Evolutionary conservation across 2,797 vertebrate genomes (phyloP).

Genomic region (Cirrhinus mrigala): DNA sequence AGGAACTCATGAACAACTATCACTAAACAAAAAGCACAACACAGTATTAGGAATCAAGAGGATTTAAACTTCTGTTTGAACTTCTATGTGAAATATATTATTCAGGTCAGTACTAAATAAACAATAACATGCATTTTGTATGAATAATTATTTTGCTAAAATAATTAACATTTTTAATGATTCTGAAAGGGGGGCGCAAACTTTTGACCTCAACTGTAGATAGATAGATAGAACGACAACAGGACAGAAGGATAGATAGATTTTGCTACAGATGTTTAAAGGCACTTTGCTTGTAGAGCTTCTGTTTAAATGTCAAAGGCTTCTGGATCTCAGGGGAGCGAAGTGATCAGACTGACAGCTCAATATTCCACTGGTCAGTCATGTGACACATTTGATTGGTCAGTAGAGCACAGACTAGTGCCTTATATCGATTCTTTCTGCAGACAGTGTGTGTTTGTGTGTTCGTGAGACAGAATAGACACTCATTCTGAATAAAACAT

Average conservation of each 20-base stretch:
- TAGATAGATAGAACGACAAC: not conserved
- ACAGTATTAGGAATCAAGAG: too few species aligned
- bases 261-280: not conserved
- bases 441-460: not conserved
- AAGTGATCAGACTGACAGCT: conserved; percentile 12
- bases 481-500: conserved; percentile 7
- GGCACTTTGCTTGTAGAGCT: not conserved
- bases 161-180: too few species aligned
- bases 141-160: too few species aligned
- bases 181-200: too few species aligned
- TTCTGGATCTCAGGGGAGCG: not conserved
- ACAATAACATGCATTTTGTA: too few species aligned
- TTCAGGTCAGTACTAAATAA: too few species aligned
- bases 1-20: too few species aligned
- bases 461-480: not conserved
- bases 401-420: not conserved
- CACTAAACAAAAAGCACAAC: too few species aligned
- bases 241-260: not conserved
- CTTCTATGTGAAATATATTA: too few species aligned
- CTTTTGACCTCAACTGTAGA: not conserved
- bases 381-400: not conserved
- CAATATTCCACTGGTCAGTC: conserved; percentile 21
- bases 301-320: conserved; percentile 7
- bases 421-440: not conserved
- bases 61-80: too few species aligned